phyloP scores from a whole-genome alignment of 2,888 invertebrate species.

The Drosophila suboccidentalis region DNA sequence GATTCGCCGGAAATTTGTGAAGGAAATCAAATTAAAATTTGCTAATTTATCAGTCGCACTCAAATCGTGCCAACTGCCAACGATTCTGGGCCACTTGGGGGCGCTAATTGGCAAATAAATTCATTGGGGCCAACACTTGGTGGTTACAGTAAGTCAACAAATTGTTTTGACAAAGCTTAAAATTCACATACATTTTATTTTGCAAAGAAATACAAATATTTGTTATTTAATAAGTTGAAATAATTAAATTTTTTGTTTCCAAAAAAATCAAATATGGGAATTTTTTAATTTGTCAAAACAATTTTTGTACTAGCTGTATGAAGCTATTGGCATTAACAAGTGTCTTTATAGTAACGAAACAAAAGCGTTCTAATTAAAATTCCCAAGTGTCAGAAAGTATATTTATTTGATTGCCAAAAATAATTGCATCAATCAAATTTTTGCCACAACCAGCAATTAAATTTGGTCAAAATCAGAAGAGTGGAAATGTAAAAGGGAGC shows the following conservation, averaged over 20 bases:
- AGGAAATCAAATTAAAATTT: slow-evolving; percentile 77
- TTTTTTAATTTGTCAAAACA: not conserved
- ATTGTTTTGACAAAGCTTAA: not conserved
- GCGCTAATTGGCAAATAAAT: slow-evolving; percentile 59
- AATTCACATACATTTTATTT: not conserved
- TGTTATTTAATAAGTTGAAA: no score
- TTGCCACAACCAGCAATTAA: slow-evolving; percentile 53
- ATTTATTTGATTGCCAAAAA: slow-evolving; percentile 38
- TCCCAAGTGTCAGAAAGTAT: slow-evolving; percentile 53
- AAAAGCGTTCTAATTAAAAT: slow-evolving; percentile 74
- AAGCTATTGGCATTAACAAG: slow-evolving; percentile 13
- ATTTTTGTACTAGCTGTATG: not conserved
- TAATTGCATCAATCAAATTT: slow-evolving; percentile 69
- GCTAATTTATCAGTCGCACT: slow-evolving; percentile 66
- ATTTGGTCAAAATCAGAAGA: slow-evolving; percentile 17
- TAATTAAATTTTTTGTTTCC: not conserved
- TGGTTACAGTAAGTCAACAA: not conserved
- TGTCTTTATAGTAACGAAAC: slow-evolving; percentile 40
- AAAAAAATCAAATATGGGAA: not conserved
- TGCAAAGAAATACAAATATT: no score
- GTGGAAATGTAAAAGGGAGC: slow-evolving; percentile 13
- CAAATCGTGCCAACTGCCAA: slow-evolving; percentile 36
- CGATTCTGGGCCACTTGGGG: slow-evolving; percentile 11
- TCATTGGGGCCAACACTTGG: slow-evolving; percentile 1
- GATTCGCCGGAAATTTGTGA: slow-evolving; percentile 69